Conservation (phyloP, 2,113 vertebrate species). For the Thamnaconus septentrionalis region DNA sequence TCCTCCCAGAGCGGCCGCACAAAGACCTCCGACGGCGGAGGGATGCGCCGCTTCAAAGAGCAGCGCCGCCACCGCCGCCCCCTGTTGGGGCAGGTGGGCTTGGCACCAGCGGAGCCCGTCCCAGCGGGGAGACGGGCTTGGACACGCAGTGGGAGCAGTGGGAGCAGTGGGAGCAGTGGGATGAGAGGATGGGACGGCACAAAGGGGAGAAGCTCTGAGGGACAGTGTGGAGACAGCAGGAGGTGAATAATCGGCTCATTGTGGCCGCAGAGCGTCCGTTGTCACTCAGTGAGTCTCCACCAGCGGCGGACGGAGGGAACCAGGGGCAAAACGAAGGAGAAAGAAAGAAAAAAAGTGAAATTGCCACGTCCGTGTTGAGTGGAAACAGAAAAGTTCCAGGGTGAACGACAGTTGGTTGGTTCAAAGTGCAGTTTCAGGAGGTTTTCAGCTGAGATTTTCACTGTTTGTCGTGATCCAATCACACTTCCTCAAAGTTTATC, state of each 20-base stretch:
- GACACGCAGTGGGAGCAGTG: slow-evolving; percentile 63
- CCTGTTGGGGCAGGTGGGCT: slow-evolving; percentile 60
- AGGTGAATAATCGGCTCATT: slow-evolving; percentile 52
- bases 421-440: no score
- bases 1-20: slow-evolving; percentile 58
- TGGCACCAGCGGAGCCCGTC: slow-evolving; percentile 59
- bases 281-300: slow-evolving; percentile 40
- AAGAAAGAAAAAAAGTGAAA: no score
- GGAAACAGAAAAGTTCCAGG: no score
- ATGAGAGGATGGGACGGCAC: slow-evolving; percentile 71
- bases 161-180: slow-evolving; percentile 61
- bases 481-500: no score
- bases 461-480: no score
- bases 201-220: slow-evolving; percentile 56
- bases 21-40: slow-evolving; percentile 67
- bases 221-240: slow-evolving; percentile 64
- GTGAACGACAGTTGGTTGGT: no score
- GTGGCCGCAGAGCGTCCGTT: slow-evolving; percentile 52
- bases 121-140: slow-evolving; percentile 66
- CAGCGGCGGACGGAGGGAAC: no score
- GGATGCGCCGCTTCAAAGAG: slow-evolving; percentile 73
- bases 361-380: no score
- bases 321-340: no score
- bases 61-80: slow-evolving; percentile 71
- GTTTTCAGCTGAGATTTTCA: no score